These are phyloP conservation scores for Hoplodrina ambigua DNA, from an alignment of 2,888 invertebrate species.

Conservation along the genomic window DNA sequence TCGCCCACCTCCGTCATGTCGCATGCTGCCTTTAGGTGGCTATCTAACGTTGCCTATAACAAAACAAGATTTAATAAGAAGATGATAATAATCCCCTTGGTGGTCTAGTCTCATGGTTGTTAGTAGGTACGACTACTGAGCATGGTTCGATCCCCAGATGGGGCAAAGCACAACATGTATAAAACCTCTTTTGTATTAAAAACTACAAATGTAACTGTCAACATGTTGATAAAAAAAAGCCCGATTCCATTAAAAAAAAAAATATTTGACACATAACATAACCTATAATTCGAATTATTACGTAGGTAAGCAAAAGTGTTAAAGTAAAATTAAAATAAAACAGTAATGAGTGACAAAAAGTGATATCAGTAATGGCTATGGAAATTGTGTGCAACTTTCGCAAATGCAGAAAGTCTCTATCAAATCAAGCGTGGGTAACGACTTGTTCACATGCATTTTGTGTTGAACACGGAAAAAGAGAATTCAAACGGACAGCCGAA, in stretches of 20 bases:
- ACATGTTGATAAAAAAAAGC: conserved; percentile 1
- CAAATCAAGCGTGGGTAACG: conserved; percentile 88
- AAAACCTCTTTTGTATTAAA: conserved; percentile 3
- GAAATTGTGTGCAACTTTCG: conserved; percentile 89
- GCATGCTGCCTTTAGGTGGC: conserved; percentile 94
- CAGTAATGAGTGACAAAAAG: conserved; percentile 27
- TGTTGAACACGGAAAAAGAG: conserved; percentile 87
- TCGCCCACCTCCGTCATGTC: conserved; percentile 97
- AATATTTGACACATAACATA: conserved; percentile 33
- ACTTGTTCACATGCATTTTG: conserved; percentile 90
- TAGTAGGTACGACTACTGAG: no score
- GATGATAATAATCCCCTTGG: background rate
- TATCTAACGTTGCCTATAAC: conserved; percentile 93
- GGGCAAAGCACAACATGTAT: no score
- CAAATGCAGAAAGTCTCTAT: conserved; percentile 86
- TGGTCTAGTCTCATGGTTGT: background rate
- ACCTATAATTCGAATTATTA: conserved; percentile 3
- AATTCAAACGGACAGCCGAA: conserved; percentile 85
- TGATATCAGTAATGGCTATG: conserved; percentile 62
- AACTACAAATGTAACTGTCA: conserved; percentile 3
- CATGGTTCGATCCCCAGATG: no score
- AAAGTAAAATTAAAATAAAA: conserved; percentile 2
- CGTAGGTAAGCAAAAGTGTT: conserved; percentile 17
- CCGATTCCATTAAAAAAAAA: background rate
- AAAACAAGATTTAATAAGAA: conserved; percentile 1